Conservation (phyloP, 2,113 vertebrate genomes). For the Oryzias woworae region DNA sequence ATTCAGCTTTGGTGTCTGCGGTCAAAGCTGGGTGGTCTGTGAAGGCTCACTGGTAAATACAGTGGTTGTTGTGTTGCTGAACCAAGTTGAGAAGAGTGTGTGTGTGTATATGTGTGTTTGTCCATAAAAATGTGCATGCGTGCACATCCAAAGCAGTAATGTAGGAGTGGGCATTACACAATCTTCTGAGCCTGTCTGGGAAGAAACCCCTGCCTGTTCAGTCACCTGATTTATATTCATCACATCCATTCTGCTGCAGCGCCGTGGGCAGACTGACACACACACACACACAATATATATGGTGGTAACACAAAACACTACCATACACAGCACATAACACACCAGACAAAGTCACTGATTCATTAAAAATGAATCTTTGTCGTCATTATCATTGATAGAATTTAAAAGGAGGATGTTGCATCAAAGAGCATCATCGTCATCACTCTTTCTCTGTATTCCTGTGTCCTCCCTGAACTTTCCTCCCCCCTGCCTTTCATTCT, state of each 20-base stretch:
- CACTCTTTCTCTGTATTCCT: neutral
- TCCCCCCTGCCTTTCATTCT: conserved; percentile 9
- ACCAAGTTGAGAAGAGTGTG: conserved; percentile 41
- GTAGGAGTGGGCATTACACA: conserved; percentile 75
- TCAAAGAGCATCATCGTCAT: conserved; percentile 21
- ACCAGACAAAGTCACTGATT: conserved; percentile 10
- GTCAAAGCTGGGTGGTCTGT: conserved; percentile 29
- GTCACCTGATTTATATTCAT: conserved; percentile 84
- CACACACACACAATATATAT: conserved; percentile 20
- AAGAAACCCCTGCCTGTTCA: conserved; percentile 72
- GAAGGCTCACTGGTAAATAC: conserved; percentile 48
- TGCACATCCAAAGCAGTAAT: conserved; percentile 41
- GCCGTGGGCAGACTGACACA: conserved; percentile 76
- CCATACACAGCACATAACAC: conserved; percentile 7
- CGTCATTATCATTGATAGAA: neutral
- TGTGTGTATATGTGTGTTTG: conserved; percentile 39
- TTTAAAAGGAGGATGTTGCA: neutral
- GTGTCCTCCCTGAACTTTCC: conserved; percentile 5
- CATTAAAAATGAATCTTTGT: neutral
- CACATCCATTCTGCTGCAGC: conserved; percentile 64
- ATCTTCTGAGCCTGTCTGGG: conserved; percentile 69
- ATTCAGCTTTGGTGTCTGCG: conserved; percentile 7
- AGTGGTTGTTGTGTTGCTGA: conserved; percentile 55
- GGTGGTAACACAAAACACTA: conserved; percentile 20
- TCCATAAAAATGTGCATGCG: conserved; percentile 22